These are phyloP conservation scores for Sciaenops ocellatus DNA, from an alignment of 2,797 vertebrate species.

Conservation along the genomic window DNA sequence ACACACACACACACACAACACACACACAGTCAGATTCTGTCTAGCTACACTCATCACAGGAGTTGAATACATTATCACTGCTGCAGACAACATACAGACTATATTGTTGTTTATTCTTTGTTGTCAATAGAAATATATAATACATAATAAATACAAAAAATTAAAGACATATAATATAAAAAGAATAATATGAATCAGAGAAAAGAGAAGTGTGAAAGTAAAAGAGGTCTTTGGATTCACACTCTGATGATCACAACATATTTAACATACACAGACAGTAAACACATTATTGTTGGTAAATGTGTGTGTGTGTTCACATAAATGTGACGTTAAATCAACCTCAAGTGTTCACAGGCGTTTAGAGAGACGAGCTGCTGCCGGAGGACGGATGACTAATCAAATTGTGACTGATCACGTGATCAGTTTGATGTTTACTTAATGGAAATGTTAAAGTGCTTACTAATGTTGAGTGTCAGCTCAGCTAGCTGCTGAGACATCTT, in stretches of 20 bases:
- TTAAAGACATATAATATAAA: background rate
- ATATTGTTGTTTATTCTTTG: background rate
- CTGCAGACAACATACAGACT: background rate
- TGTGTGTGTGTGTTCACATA: background rate
- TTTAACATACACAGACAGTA: background rate
- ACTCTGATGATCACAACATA: background rate
- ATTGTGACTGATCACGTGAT: slow-evolving; percentile 7
- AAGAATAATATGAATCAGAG: no score
- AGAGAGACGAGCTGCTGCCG: background rate
- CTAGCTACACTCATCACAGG: background rate
- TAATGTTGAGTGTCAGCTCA: background rate
- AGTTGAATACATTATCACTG: background rate
- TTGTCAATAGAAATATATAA: background rate
- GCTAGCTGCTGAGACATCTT: slow-evolving; percentile 9
- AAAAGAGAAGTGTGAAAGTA: background rate
- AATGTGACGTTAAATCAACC: background rate
- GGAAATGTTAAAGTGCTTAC: slow-evolving; percentile 13
- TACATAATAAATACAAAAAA: background rate
- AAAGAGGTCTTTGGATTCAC: background rate
- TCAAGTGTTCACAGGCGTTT: background rate
- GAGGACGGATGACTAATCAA: background rate
- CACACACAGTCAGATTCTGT: background rate
- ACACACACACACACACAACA: background rate
- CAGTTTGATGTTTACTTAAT: background rate
- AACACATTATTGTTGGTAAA: background rate